Evolutionary conservation across 1,140 invertebrate genomes (phyloP), one percentile per base, ranked within the genome.

Genomic region (Zaprionus taronus): DNA sequence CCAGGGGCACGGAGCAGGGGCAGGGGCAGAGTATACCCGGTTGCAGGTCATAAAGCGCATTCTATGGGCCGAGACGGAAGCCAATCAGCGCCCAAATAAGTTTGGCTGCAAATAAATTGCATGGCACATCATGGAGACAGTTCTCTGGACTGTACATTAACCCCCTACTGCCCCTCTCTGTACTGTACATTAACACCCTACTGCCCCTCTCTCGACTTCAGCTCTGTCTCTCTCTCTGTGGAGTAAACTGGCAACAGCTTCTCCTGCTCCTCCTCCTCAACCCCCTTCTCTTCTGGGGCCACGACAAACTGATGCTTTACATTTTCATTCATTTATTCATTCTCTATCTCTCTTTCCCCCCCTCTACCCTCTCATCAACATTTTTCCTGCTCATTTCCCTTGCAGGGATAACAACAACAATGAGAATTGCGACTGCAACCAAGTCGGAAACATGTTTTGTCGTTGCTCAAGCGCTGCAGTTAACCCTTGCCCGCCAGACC

Each of bases 361-460:
- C 63, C 67, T 68, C 47, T 58, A 69, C 58, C 77, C 77, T 75
- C 3, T 51, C 75, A 53, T 22, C 47, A 77, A 81, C 75, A 85
- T 90, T 90, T 84, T 70, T 79, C 69, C 79, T 57, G 72, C 79
- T 79, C 84, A 85, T 85, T 89, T 85, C 81, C 85, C 63, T 80
- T 76, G 41, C 69, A 70, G 64, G 17, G 44, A 57, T 63, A 58
- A 31, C 55, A 51, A 17, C 28, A 55, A 55, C 36, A 66, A 72
- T 66, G 63, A 75, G 51, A 58, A 64, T 34, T 70, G 72, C 56
- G 63, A 67, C 61, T 76, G 77, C 77, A 72, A 60, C 61, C 56
- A 60, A 70, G 62, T 75, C 86, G 86, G 86, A 91, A 91, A 80
- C 86, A 85, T 90, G 86, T 90, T 90, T 91, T 90, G 85, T 91